Percentiles rank a stretch among this genome's conserved stretches.
Evolutionary conservation across 2,113 vertebrate genomes (phyloP).

Genomic region (Perca schrenkii): DNA sequence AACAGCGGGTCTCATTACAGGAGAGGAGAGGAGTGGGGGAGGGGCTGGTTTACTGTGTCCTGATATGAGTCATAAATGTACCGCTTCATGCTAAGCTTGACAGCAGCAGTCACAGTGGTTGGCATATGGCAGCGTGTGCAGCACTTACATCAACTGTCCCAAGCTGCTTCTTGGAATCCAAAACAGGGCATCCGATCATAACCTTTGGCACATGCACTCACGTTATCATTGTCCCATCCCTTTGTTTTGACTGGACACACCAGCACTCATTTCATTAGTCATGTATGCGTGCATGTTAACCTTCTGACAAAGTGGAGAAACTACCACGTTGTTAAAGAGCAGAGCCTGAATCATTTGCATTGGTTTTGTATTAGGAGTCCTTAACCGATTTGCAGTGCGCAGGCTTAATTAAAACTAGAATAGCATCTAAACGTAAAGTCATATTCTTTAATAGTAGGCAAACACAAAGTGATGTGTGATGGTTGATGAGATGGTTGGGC

Average conservation of each 20-base stretch:
- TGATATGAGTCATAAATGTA: constrained; percentile 25
- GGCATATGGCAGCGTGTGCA: constrained; percentile 41
- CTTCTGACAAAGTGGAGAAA: constrained; percentile 32
- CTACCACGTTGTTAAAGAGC: constrained; percentile 41
- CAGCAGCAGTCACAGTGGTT: constrained; percentile 54
- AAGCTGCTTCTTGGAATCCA: constrained; percentile 46
- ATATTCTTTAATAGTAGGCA: neutral
- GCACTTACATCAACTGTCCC: constrained; percentile 36
- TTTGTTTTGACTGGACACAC: constrained; percentile 14
- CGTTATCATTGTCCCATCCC: constrained; percentile 42
- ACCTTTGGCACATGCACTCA: constrained; percentile 45
- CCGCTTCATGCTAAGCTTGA: constrained; percentile 56
- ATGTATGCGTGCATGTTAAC: constrained; percentile 44
- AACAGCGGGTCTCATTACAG: constrained; percentile 45
- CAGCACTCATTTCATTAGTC: constrained; percentile 49
- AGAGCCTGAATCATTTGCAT: constrained; percentile 60
- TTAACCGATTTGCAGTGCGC: constrained; percentile 41
- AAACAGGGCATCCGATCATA: constrained; percentile 43
- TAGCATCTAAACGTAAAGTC: neutral
- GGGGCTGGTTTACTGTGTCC: constrained; percentile 13
- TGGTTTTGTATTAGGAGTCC: constrained; percentile 54
- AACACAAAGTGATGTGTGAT: neutral
- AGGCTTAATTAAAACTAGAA: constrained; percentile 18
- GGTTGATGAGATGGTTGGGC: constrained; percentile 4
- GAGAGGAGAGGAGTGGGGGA: constrained; percentile 39